These are phyloP conservation scores for Malacosoma neustria DNA, from an alignment of 2,888 invertebrate species.

Conservation along the genomic window DNA sequence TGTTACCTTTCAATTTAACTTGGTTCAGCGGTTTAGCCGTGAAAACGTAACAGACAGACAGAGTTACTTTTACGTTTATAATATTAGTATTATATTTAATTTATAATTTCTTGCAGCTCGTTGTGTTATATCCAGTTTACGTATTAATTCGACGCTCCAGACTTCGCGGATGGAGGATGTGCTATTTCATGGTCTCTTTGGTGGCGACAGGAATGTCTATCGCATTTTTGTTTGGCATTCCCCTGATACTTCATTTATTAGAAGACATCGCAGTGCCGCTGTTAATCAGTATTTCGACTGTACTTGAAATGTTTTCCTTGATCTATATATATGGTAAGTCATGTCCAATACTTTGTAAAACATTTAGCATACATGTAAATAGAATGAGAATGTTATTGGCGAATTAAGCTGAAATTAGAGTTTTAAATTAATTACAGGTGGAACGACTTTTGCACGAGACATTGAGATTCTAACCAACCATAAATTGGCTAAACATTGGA, in stretches of 20 bases:
- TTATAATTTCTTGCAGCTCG: constrained; percentile 29
- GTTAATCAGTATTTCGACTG: constrained; percentile 31
- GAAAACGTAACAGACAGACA: no score
- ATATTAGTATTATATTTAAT: no score
- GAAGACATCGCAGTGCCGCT: constrained; percentile 43
- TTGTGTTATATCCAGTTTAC: constrained; percentile 42
- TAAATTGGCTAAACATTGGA: constrained; percentile 34
- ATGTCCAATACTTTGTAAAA: no score
- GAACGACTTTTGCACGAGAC: constrained; percentile 45
- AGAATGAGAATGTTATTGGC: no score
- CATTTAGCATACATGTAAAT: no score
- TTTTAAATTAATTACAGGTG: constrained; percentile 40
- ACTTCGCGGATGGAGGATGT: constrained; percentile 39
- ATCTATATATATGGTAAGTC: constrained; percentile 48
- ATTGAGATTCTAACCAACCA: constrained; percentile 45
- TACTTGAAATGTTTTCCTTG: constrained; percentile 43
- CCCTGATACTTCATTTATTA: constrained; percentile 26
- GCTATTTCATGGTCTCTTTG: constrained; percentile 27
- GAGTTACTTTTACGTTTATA: no score
- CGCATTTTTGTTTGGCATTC: constrained; percentile 26
- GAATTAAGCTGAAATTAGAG: no score
- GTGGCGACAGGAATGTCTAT: constrained; percentile 27
- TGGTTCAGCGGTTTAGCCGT: no score
- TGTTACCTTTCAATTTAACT: not conserved
- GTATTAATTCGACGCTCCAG: constrained; percentile 41